These are phyloP conservation scores for Pangasius krempfi DNA, from an alignment of 2,797 vertebrate genomes.

Conservation along the genomic window DNA sequence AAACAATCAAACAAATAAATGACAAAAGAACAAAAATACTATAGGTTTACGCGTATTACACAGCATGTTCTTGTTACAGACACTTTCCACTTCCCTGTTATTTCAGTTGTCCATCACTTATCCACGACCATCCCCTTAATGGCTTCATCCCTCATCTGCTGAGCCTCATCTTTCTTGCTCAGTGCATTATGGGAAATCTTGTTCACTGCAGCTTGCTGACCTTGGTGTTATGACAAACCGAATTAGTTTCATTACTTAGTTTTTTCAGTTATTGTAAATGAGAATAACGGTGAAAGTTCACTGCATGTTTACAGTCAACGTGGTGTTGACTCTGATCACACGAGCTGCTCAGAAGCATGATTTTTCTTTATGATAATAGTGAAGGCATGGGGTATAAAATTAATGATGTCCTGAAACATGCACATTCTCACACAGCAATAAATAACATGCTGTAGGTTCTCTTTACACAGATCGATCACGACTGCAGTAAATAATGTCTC, in stretches of 20 bases:
- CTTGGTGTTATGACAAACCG: conserved; percentile 69
- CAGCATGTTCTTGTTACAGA: not conserved
- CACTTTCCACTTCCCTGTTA: not conserved
- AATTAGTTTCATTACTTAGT: conserved; percentile 66
- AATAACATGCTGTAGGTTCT: not conserved
- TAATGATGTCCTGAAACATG: too few species aligned
- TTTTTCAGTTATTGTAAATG: too few species aligned
- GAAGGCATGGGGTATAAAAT: too few species aligned
- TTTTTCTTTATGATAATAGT: conserved; percentile 30
- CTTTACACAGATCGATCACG: not conserved
- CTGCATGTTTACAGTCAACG: conserved; percentile 17
- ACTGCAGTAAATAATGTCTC: not conserved
- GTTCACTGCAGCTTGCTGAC: conserved; percentile 71
- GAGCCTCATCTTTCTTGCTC: conserved; percentile 52
- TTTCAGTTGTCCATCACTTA: not conserved
- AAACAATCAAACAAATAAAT: too few species aligned
- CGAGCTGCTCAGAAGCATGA: conserved; percentile 21
- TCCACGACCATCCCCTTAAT: not conserved
- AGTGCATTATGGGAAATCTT: conserved; percentile 55
- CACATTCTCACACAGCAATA: too few species aligned
- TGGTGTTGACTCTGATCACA: conserved; percentile 14
- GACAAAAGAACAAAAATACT: too few species aligned
- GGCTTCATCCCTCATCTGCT: not conserved
- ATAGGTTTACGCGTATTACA: too few species aligned
- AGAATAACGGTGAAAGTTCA: conserved; percentile 11